phyloP scores from a whole-genome alignment of 2,113 vertebrate species.

The Ailuropoda melanoleuca region DNA sequence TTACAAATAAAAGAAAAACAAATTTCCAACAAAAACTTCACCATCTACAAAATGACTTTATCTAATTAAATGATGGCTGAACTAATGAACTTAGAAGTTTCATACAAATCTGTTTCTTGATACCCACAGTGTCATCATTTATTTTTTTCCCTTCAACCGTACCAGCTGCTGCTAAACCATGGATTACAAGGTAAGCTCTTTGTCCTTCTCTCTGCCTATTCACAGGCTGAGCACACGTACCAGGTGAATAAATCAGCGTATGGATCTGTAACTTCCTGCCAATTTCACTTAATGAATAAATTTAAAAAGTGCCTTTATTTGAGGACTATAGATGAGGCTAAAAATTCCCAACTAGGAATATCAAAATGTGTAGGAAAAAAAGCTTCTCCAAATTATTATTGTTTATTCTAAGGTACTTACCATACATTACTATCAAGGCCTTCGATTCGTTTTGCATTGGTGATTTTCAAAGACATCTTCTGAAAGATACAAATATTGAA shows the following conservation, averaged over 20 bases:
- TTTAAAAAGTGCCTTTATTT: constrained; percentile 26
- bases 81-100: neutral
- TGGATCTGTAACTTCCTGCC: neutral
- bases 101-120: neutral
- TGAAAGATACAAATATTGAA: constrained; percentile 79
- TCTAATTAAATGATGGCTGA: neutral
- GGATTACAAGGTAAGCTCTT: neutral
- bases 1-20: neutral
- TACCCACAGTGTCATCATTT: neutral
- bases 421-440: constrained; percentile 95
- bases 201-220: neutral
- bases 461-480: constrained; percentile 89
- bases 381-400: neutral
- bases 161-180: neutral
- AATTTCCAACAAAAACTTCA: neutral
- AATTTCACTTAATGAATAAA: neutral
- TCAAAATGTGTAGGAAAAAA: neutral
- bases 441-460: constrained; percentile 92
- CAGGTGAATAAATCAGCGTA: neutral
- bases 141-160: neutral
- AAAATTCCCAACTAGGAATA: neutral
- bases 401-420: constrained; percentile 84
- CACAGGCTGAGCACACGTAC: neutral
- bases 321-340: neutral
- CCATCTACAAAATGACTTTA: neutral